Evolutionary conservation across 2,797 vertebrate species (phyloP).

Genomic region (Enteromius afrohamiltoni): DNA sequence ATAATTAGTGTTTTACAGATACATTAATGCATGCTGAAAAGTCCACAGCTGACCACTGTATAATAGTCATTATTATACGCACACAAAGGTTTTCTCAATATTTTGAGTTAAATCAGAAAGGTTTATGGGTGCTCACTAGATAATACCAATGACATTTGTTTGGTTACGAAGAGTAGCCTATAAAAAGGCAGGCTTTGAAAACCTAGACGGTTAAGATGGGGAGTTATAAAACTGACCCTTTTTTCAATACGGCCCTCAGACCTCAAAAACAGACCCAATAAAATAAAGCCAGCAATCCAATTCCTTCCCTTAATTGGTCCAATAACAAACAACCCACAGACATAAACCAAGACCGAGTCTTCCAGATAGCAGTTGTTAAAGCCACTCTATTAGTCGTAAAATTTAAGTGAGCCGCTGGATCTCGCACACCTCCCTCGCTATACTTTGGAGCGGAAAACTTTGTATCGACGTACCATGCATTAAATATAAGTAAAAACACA

Average conservation of each 20-base stretch:
- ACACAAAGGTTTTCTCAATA: neutral
- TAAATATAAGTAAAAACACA: neutral
- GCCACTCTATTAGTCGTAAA: conserved; percentile 37
- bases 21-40: neutral
- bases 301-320: neutral
- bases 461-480: neutral
- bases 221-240: conserved; percentile 25
- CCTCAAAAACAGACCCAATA: conserved; percentile 17
- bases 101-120: neutral
- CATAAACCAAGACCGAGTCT: conserved; percentile 24
- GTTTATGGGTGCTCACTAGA: neutral
- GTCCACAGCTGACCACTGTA: neutral
- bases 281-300: conserved; percentile 1
- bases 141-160: conserved; percentile 1
- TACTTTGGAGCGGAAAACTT: neutral
- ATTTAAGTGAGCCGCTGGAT: conserved; percentile 16
- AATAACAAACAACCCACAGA: conserved; percentile 15
- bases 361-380: conserved; percentile 28
- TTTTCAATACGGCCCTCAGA: conserved; percentile 4
- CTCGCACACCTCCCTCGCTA: conserved; percentile 5
- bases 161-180: neutral
- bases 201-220: neutral
- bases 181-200: conserved; percentile 17
- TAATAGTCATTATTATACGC: neutral
- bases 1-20: neutral